Evolutionary conservation across 1,140 invertebrate species (phyloP).

Genomic region (Metopolophium dirhodum): DNA sequence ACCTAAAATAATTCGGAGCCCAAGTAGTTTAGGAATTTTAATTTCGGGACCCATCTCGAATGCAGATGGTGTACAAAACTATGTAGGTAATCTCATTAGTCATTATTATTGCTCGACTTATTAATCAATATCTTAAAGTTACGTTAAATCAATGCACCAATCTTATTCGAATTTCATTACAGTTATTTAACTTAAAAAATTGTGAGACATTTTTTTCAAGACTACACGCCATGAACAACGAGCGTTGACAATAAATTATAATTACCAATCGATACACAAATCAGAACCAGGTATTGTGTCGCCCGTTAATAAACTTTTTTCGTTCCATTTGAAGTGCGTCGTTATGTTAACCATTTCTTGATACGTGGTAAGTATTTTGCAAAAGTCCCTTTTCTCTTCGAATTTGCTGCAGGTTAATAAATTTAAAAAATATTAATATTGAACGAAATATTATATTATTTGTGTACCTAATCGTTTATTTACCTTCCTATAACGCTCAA

Average conservation of each 20-base stretch:
- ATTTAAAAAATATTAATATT: not conserved
- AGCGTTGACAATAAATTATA: not conserved
- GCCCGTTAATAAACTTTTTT: not conserved
- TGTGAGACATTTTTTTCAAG: not conserved
- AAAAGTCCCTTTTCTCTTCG: not conserved
- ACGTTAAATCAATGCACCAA: not conserved
- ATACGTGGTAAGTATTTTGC: not conserved
- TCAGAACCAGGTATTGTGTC: conserved; percentile 7
- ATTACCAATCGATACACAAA: conserved; percentile 16
- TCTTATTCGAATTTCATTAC: not conserved
- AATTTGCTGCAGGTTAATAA: not conserved
- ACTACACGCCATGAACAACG: not conserved
- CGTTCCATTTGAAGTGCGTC: not conserved
- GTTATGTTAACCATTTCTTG: not conserved
- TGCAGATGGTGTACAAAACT: too few species aligned
- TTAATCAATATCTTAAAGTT: not conserved
- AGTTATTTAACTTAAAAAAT: not conserved
- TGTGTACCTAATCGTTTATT: not conserved
- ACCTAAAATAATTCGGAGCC: too few species aligned
- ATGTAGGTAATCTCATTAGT: not conserved
- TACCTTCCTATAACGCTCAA: not conserved
- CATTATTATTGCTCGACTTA: not conserved
- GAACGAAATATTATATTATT: not conserved
- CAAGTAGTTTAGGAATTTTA: too few species aligned
- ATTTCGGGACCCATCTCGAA: too few species aligned